Evolutionary conservation across 2,113 vertebrate genomes (phyloP).

Genomic region (Leptocoma aspasia): DNA sequence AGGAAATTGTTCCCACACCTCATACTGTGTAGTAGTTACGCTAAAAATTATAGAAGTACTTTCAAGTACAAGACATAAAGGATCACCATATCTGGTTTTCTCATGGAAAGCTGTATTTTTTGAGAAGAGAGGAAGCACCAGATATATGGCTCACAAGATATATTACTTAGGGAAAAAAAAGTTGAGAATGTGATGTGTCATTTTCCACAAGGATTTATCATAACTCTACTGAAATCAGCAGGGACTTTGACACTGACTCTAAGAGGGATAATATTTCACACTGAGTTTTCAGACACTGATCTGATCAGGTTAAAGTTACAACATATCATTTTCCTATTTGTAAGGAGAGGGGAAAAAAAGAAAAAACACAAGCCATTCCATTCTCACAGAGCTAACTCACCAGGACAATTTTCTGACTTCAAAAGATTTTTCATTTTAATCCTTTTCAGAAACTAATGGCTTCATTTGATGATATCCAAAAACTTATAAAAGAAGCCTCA

Average conservation of each 20-base stretch:
- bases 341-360: neutral
- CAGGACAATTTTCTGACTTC: neutral
- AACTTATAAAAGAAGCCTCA: neutral
- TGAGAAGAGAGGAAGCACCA: neutral
- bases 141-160: neutral
- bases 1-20: neutral
- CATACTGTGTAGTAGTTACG: accelerated
- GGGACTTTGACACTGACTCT: neutral
- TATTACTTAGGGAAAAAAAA: neutral
- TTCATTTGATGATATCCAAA: neutral
- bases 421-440: neutral
- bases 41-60: neutral
- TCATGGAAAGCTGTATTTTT: neutral
- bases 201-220: neutral
- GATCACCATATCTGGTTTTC: neutral
- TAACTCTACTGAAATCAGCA: neutral
- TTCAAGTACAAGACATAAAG: neutral
- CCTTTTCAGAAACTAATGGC: neutral
- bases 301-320: constrained; percentile 2
- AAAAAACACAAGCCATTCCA: neutral
- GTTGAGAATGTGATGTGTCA: neutral
- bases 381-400: neutral
- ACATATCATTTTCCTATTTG: neutral
- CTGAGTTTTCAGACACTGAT: neutral
- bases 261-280: neutral